Base-by-base conservation (phyloP, 2,113 vertebrate genomes). In the Mastomys natalensis region DNA sequence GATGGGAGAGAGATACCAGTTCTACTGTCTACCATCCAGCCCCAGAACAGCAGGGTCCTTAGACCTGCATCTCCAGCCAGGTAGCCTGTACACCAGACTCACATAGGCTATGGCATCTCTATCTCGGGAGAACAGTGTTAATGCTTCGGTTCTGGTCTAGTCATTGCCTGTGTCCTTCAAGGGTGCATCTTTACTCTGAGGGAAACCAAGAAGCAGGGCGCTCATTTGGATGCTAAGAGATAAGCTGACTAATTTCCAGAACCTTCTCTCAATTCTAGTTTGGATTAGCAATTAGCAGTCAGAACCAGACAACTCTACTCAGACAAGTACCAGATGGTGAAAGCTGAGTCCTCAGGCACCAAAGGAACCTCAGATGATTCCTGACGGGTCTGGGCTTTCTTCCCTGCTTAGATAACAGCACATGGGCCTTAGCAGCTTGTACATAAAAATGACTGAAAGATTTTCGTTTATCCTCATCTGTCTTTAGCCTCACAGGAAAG, bases 401-500 rank as follows among this genome's bases (percentile, higher is more conserved):
- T 81, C 43, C 51, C 24, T 29, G 91, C 10, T 21, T 55, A 90
- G 68, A 21, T 48, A 45, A 64, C 37, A 31, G 51, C 29, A 73
- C 37, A 85, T 3, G 1, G 34, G 40, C 45, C 76, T 90, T 60
- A 84, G 17, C 0, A 2, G 58, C 60, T 72, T 26, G 22, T 15
- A 7, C 45, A 7, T 72, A 15, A 53, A 81, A 90, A 29, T 77
- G 37, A 94, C 51, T 58, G 55, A n/a, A n/a, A n/a, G n/a, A 70
- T 80, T 80, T 87, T 70, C 70, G 45, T 78, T 15, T 31, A 53
- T 1, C 0, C 60, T 17, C 40, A 26, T 58, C 31, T 93, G 53
- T 37, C n/a, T 40, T 94, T 95, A 66, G 78, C 89, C 43, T 64
- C 66, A 43, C 11, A 76, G 70, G 51, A 92, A 89, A 77, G 43